Evolutionary conservation across 2,888 invertebrate genomes (phyloP), one percentile per base, ranked within the genome.

Genomic region (Zonitis immaculata): DNA sequence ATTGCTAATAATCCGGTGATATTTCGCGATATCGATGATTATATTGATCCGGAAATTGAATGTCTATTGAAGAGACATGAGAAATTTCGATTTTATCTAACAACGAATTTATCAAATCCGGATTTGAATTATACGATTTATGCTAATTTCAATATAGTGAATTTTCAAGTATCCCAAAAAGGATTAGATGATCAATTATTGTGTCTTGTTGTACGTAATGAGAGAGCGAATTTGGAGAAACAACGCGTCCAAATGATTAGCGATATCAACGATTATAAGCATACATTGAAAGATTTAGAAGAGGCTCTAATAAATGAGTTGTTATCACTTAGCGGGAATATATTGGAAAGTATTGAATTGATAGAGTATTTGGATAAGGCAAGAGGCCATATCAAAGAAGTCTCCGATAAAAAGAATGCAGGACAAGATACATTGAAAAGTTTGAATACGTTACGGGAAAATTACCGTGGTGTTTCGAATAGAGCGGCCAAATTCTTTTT

Each of bases 401-500:
- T n/a, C n/a, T n/a, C n/a, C n/a, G n/a, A n/a, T n/a, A n/a, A n/a
- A n/a, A n/a, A n/a, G n/a, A n/a, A n/a, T n/a, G n/a, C n/a, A n/a
- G n/a, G n/a, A n/a, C n/a, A n/a, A n/a, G n/a, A n/a, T n/a, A n/a
- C n/a, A n/a, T n/a, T n/a, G n/a, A n/a, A n/a, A n/a, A n/a, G n/a
- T n/a, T n/a, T n/a, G n/a, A n/a, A n/a, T n/a, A n/a, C n/a, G n/a
- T 77, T 93, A 0, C 80, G 95, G 43, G 89, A 94, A 64, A 90
- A 89, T 0, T 95, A 95, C 76, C 81, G 93, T 25, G 84, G 89
- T 0, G 92, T 88, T 0, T 93, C 95, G 0, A 86, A 84, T 64
- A 82, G 94, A 47, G 95, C 94, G 5, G 93, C 95, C 4, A 88
- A 94, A 46, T 77, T 95, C 46, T 95, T 94, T 77, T 95, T 95